Evolutionary conservation across 2,888 invertebrate species (phyloP).

Genomic region (Campaea margaritaria): DNA sequence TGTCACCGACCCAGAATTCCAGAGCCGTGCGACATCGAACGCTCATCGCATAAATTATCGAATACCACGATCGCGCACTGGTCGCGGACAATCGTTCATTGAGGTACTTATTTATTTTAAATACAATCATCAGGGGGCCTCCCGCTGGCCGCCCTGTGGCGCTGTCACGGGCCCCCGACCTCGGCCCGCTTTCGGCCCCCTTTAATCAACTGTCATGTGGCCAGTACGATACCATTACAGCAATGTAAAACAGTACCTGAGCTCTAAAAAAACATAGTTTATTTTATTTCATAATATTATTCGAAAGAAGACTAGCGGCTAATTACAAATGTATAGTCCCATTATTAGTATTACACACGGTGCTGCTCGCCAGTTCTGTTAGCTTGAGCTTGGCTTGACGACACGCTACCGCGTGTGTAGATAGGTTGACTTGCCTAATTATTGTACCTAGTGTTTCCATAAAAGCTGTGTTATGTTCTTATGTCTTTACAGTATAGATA

Average conservation of each 20-base stretch:
- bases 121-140: conserved; percentile 84
- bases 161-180: conserved; percentile 83
- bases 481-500: too few relatives aligned
- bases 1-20: conserved; percentile 33
- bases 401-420: too few relatives aligned
- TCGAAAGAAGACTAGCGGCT: too few relatives aligned
- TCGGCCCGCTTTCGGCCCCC: conserved; percentile 80
- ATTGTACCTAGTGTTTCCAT: too few relatives aligned
- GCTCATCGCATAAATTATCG: conserved; percentile 62
- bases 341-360: too few relatives aligned
- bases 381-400: too few relatives aligned
- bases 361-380: too few relatives aligned
- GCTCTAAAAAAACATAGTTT: not conserved
- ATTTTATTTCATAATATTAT: too few relatives aligned
- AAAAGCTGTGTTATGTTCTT: too few relatives aligned
- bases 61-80: conserved; percentile 54
- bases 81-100: conserved; percentile 83
- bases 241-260: conserved; percentile 15
- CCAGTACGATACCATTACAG: conserved; percentile 68
- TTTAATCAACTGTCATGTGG: conserved; percentile 84
- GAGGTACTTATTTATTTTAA: conserved; percentile 85
- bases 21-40: conserved; percentile 30
- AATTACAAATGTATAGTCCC: too few relatives aligned
- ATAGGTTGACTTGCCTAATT: too few relatives aligned
- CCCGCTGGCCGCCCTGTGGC: conserved; percentile 77